These are phyloP conservation scores for Hylaeus anthracinus DNA, from an alignment of 1,140 invertebrate genomes.

Conservation along the genomic window DNA sequence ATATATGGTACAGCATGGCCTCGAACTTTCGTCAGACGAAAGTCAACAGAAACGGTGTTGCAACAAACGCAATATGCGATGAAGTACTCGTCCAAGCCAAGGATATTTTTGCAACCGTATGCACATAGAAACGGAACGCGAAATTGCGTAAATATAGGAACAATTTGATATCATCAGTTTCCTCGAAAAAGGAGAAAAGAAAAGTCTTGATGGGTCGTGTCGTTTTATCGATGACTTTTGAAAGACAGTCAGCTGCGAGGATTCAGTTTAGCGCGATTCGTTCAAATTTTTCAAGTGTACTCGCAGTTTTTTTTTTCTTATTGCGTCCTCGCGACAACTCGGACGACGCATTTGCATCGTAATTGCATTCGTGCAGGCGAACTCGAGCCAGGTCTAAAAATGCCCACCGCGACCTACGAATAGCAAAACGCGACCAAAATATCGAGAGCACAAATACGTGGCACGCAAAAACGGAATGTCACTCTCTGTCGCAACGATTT, in stretches of 20 bases:
- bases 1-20: neutral
- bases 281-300: too few relatives aligned
- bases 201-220: too few relatives aligned
- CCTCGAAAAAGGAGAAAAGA: too few relatives aligned
- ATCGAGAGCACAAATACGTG: constrained; percentile 7
- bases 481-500: neutral
- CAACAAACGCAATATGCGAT: constrained; percentile 20
- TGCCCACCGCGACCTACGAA: constrained; percentile 49
- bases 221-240: too few relatives aligned
- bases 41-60: constrained; percentile 11
- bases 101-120: constrained; percentile 41
- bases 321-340: neutral
- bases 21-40: neutral
- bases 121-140: neutral
- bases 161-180: too few relatives aligned
- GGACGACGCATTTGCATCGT: constrained; percentile 6
- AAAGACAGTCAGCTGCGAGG: too few relatives aligned
- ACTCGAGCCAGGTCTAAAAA: constrained; percentile 54
- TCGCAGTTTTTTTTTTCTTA: neutral
- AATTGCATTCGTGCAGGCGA: constrained; percentile 15
- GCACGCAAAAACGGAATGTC: neutral
- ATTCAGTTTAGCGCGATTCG: neutral
- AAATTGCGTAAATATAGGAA: neutral
- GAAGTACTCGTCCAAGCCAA: constrained; percentile 27
- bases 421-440: constrained; percentile 58